phyloP scores from a whole-genome alignment of 2,888 invertebrate genomes.

The Uropetala carovei region DNA sequence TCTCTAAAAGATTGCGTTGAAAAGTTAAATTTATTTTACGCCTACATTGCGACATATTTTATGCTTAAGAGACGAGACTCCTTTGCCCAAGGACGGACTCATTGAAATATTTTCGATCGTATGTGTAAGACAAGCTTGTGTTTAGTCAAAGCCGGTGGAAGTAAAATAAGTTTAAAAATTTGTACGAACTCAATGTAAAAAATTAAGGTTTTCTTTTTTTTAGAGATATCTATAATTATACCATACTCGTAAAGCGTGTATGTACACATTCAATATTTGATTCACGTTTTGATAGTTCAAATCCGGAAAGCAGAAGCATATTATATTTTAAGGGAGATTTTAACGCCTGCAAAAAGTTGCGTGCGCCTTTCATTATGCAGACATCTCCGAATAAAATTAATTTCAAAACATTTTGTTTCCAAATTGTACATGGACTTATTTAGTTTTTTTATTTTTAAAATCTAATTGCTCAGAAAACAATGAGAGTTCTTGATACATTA shows the following conservation, averaged over 20 bases:
- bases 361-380: neutral
- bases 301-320: no score
- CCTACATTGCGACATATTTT: slow-evolving; percentile 12
- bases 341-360: neutral
- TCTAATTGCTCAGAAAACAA: neutral
- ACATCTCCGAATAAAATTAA: neutral
- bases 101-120: no score
- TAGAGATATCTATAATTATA: no score
- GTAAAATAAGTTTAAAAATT: no score
- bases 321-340: neutral
- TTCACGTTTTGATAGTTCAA: no score
- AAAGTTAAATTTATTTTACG: slow-evolving; percentile 4
- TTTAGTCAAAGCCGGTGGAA: no score
- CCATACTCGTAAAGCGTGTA: no score
- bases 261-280: no score
- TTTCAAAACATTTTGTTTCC: neutral
- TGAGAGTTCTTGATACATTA: neutral
- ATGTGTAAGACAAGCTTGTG: no score
- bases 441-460: neutral
- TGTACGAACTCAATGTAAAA: no score
- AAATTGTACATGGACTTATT: neutral
- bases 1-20: slow-evolving; percentile 13
- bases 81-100: neutral
- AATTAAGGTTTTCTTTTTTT: no score
- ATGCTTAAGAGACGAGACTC: neutral